Evolutionary conservation across 2,888 invertebrate genomes (phyloP).

Genomic region (Tholera decimalis): DNA sequence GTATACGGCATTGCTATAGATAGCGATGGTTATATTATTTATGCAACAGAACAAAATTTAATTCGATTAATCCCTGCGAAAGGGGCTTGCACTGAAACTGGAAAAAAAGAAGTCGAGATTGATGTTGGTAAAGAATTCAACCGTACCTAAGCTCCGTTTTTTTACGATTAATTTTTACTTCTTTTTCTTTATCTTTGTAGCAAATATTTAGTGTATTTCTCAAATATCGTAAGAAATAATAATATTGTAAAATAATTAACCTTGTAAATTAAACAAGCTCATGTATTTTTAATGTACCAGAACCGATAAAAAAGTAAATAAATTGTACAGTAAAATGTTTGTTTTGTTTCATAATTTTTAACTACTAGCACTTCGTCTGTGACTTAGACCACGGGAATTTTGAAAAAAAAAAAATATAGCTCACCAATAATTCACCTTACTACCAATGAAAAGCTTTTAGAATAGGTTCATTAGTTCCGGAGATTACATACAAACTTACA

Average conservation of each 20-base stretch:
- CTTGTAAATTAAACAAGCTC: too few species aligned
- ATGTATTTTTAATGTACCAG: not conserved
- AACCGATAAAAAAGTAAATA: not conserved
- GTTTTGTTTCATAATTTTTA: not conserved
- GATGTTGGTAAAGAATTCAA: not conserved
- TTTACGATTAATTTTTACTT: too few species aligned
- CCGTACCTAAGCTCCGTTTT: too few species aligned
- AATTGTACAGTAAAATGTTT: not conserved
- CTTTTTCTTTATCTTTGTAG: not conserved
- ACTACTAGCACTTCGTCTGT: too few species aligned
- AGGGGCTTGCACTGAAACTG: constrained; percentile 36
- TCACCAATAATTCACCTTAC: too few species aligned
- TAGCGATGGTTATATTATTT: constrained; percentile 68
- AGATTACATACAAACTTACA: too few species aligned
- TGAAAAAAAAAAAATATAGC: too few species aligned
- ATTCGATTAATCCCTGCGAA: constrained; percentile 65
- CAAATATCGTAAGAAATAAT: not conserved
- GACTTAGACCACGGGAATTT: too few species aligned
- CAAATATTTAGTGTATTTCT: not conserved
- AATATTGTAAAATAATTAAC: not conserved
- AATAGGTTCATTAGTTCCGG: too few species aligned
- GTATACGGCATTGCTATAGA: constrained; percentile 68
- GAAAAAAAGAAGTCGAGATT: not conserved
- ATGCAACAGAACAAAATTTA: constrained; percentile 65
- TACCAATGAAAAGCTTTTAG: too few species aligned